Evolutionary conservation across 2,797 vertebrate genomes (phyloP).

Genomic region (Otolemur crassicaudatus): DNA sequence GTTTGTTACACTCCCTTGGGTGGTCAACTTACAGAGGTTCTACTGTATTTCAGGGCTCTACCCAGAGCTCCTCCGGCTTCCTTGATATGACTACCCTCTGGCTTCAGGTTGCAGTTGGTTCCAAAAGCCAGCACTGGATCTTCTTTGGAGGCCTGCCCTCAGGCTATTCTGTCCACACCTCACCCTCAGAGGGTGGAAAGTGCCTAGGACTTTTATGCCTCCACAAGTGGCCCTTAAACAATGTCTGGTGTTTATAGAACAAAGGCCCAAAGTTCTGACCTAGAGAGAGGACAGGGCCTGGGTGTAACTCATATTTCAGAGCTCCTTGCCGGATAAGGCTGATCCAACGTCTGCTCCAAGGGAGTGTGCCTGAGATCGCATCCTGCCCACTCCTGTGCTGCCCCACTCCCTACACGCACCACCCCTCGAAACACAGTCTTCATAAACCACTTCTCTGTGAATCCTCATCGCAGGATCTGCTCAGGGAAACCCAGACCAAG

Average conservation of each 20-base stretch:
- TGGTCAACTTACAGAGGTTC: no score
- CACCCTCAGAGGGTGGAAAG: not conserved
- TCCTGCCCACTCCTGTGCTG: not conserved
- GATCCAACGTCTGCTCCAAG: not conserved
- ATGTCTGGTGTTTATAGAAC: not conserved
- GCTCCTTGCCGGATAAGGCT: not conserved
- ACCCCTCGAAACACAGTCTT: not conserved
- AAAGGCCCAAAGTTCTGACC: not conserved
- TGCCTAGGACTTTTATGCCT: not conserved
- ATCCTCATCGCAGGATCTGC: not conserved
- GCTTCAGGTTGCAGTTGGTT: not conserved
- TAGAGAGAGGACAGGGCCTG: not conserved
- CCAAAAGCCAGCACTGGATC: not conserved
- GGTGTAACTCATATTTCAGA: not conserved
- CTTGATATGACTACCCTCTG: not conserved
- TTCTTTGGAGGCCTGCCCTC: not conserved
- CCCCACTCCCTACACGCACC: accelerated
- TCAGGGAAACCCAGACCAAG: not conserved
- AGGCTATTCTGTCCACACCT: not conserved
- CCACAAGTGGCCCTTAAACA: not conserved
- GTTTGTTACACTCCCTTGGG: no score
- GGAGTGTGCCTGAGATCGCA: not conserved
- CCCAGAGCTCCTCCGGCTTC: no score
- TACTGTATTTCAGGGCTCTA: not conserved
- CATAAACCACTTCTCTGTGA: not conserved